Evolutionary conservation across 2,888 invertebrate species (phyloP), one percentile per base, ranked within the genome.

Genomic region (Ectemnius continuus): DNA sequence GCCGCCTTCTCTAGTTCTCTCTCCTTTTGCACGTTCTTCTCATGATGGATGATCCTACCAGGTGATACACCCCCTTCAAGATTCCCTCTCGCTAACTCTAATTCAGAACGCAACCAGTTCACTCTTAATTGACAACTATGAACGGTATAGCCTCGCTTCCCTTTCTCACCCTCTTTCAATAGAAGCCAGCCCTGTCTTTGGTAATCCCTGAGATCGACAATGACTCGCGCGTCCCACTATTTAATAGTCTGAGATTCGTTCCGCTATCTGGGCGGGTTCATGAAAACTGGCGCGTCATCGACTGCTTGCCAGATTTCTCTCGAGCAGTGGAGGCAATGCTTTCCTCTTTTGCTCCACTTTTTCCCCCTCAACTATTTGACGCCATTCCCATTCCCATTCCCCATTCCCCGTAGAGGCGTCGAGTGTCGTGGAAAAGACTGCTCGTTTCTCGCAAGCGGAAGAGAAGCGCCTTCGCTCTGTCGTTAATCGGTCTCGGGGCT

Each of bases 21-120:
- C 6, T 47, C 6, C 61, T 8, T 36, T 36, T 20, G 45, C 45
- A 45, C 61, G 45, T 61, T 61, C 46, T 62, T 48, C 48, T 13
- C 74, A 87, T 74, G 89, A 88, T 88, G 81, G 87, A 88, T 88
- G 84, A 68, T 86, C 79, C 77, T 71, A 77, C 88, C 88, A 88
- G 88, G 88, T 88, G 88, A 88, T 88, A 85, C 85, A 78, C 75
- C 80, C 82, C 69, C 81, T 59, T 77, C 76, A 71, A 69, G 14
- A 5, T 23, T 47, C 36, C 6, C 11, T 2, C 1, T 14, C 3
- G 11, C 8, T n/a, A 48, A 36, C 6, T 66, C 58, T 61, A 20
- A 23, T 23, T 23, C 23, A 23, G 3, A 23, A 23, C 23, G 23
- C 23, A 23, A 23, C 23, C 8, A 26, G 3, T 46, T 60, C 18